phyloP scores from a whole-genome alignment of 30 jellyfish, hydroid and myxozoan genomes.

The Aurelia coerulea region DNA sequence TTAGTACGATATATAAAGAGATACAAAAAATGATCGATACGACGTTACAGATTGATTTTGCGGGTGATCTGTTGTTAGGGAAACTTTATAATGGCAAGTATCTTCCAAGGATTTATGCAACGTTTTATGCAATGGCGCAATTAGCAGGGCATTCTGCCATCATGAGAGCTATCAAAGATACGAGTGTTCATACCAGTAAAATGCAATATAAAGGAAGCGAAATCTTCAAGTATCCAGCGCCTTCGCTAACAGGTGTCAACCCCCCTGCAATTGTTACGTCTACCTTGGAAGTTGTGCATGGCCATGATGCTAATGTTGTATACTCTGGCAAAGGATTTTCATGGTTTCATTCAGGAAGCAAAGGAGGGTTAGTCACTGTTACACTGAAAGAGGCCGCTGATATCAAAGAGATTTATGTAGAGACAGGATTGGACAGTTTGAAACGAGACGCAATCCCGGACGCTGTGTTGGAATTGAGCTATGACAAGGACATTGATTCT shows the following conservation, averaged over 20 bases:
- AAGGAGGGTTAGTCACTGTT: conserved; percentile 26
- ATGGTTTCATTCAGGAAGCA: conserved; percentile 35
- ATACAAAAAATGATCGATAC: conserved; percentile 21
- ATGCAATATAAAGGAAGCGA: conserved; percentile 7
- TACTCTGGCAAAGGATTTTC: conserved; percentile 44
- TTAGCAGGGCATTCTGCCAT: conserved; percentile 23
- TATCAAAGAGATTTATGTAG: conserved; percentile 27
- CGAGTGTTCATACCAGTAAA: conserved; percentile 22
- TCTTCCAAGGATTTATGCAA: conserved; percentile 57
- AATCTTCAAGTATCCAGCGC: not conserved
- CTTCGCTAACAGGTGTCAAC: conserved; percentile 19
- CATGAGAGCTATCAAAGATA: not conserved
- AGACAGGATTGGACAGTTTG: conserved; percentile 46
- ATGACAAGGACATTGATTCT: not conserved
- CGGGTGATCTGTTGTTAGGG: not conserved
- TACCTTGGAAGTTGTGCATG: conserved; percentile 1
- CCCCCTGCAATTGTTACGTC: conserved; percentile 52
- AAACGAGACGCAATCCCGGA: conserved; percentile 25
- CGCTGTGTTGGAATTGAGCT: conserved; percentile 47
- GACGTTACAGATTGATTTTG: conserved; percentile 21
- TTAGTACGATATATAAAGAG: conserved; percentile 24
- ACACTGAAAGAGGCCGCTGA: conserved; percentile 10
- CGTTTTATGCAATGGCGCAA: conserved; percentile 57
- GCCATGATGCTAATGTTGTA: conserved; percentile 2
- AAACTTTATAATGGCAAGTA: conserved; percentile 36